Evolutionary conservation across 2,113 vertebrate species (phyloP), one percentile per base, ranked within the genome.

Genomic region (Neogobius melanostomus): DNA sequence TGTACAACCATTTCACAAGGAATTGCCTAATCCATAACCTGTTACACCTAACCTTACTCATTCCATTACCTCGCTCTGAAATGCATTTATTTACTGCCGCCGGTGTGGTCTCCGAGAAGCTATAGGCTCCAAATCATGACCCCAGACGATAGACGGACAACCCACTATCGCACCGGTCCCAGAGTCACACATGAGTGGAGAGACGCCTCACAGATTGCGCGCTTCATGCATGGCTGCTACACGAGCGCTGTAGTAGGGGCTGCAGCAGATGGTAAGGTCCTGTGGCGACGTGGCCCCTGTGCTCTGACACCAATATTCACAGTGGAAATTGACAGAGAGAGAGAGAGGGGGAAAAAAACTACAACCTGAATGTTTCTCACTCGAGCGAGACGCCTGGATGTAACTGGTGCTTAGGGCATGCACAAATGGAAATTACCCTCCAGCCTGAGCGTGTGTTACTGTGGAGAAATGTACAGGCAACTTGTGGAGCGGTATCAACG

Each of bases 181-280:
- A 71, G 36, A 75, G 79, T 71, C 76, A 60, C 46, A 82, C 81
- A 79, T 78, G 79, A 78, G 75, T 44, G 57, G 64, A 71, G 72
- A 75, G 85, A 81, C 68, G 52, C 85, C 80, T 85, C 78, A 73
- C 86, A 90, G 90, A 89, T 87, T 89, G 88, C 21, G 68, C 11
- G 68, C 81, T 87, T 90, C 88, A 89, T 67, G 87, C 87, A 82
- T 87, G 90, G 85, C 77, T 88, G 88, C 88, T 82, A 44, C 82
- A 80, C 86, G 74, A 77, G 79, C 53, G 83, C 79, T 82, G 17
- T 74, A 9, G 68, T 56, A 71, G 84, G 8, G 77, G 84, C 75
- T 85, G 84, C 67, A 86, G 82, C 90, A 91, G 90, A 91, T 91
- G 89, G 90, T 49, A 49, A 86, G 63, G 57, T 88, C 89, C 89